Evolutionary conservation across 2,888 invertebrate species (phyloP).

Genomic region (Agonum fuliginosum): DNA sequence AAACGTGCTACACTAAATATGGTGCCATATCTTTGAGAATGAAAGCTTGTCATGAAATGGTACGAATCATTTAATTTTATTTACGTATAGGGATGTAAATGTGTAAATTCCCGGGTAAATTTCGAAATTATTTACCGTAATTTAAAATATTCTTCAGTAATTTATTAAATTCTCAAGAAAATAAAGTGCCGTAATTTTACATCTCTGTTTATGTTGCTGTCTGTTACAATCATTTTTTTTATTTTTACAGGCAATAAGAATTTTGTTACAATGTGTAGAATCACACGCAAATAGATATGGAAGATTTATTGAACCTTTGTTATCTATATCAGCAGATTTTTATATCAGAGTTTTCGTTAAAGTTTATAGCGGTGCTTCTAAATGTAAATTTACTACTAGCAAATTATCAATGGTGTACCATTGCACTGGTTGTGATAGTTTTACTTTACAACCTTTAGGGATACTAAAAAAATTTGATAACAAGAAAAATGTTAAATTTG

Average conservation of each 20-base stretch:
- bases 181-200: too few species aligned
- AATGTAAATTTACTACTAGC: conserved; percentile 91
- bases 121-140: too few species aligned
- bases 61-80: conserved; percentile 68
- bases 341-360: conserved; percentile 95
- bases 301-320: conserved; percentile 91
- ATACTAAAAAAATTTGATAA: conserved; percentile 76
- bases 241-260: conserved; percentile 86
- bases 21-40: conserved; percentile 91
- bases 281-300: conserved; percentile 95
- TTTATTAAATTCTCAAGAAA: too few species aligned
- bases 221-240: background rate
- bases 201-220: too few species aligned
- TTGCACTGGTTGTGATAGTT: conserved; percentile 92
- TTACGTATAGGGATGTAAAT: background rate
- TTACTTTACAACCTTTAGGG: conserved; percentile 86
- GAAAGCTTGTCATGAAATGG: conserved; percentile 96
- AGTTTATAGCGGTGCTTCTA: conserved; percentile 85
- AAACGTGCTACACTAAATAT: conserved; percentile 96
- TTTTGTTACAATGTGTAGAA: conserved; percentile 92
- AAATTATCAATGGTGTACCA: conserved; percentile 92
- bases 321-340: conserved; percentile 96
- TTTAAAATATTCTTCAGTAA: too few species aligned
- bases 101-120: background rate
- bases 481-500: conserved; percentile 78